These are phyloP conservation scores for Aphidius gifuensis DNA, from an alignment of 1,140 invertebrate species.

Conservation along the genomic window DNA sequence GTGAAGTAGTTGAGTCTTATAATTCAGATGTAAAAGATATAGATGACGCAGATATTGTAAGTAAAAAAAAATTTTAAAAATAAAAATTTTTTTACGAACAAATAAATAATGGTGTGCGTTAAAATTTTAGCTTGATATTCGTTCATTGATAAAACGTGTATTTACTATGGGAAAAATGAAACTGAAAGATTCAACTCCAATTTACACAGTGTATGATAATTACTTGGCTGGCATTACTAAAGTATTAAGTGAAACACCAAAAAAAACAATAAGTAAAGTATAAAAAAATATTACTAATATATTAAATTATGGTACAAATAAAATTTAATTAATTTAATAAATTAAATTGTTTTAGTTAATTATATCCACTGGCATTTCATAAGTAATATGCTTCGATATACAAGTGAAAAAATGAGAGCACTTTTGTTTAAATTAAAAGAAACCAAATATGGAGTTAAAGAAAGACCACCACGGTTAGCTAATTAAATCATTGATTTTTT, in stretches of 20 bases:
- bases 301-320: too few relatives aligned
- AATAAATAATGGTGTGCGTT: neutral
- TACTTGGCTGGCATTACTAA: neutral
- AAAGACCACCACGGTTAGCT: constrained; percentile 16
- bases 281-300: neutral
- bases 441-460: constrained; percentile 8
- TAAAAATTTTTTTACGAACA: neutral
- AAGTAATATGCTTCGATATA: constrained; percentile 11
- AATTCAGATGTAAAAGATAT: neutral
- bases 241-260: constrained; percentile 10
- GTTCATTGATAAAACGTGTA: neutral
- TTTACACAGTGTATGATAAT: neutral
- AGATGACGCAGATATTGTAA: neutral
- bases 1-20: neutral
- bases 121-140: too few relatives aligned
- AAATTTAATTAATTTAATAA: neutral
- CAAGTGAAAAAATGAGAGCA: constrained; percentile 18
- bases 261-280: constrained; percentile 17
- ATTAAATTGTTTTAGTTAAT: constrained; percentile 15
- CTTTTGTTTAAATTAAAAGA: constrained; percentile 4
- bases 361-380: constrained; percentile 26
- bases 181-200: neutral
- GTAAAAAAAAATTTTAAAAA: neutral
- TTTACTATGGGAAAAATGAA: constrained; percentile 12
- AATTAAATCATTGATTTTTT: too few relatives aligned